A percentile compares a stretch with the other conserved stretches of the same genome.
These are phyloP conservation scores for Sebastes hopkinsi DNA, from an alignment of 2,797 vertebrate species.

Conservation along the genomic window DNA sequence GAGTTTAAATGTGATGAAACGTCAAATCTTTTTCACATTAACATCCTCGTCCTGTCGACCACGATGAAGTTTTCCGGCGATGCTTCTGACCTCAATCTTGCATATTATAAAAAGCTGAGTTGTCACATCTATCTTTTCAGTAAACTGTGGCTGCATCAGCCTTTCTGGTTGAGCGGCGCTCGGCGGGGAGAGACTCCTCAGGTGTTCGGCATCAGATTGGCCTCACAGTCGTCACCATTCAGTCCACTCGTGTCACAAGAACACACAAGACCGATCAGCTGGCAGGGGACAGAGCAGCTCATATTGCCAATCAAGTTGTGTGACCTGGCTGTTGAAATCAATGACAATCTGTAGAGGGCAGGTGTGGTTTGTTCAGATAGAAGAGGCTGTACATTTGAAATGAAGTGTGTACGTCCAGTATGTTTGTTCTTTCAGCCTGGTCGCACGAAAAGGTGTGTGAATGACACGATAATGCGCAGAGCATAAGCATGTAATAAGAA, in stretches of 20 bases:
- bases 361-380: conserved; percentile 34
- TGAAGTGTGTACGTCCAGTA: background rate
- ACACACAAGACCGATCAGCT: conserved; percentile 3
- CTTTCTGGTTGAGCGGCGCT: conserved; percentile 2
- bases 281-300: conserved; percentile 23
- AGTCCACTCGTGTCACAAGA: conserved; percentile 1
- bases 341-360: conserved; percentile 26
- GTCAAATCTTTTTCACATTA: conserved; percentile 27
- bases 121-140: conserved; percentile 27
- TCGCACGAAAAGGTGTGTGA: no score
- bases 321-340: conserved; percentile 50
- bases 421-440: no score
- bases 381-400: conserved; percentile 5
- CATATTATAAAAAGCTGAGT: conserved; percentile 24
- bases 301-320: conserved; percentile 43
- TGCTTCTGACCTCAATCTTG: conserved; percentile 11
- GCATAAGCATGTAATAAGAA: no score
- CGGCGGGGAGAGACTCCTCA: conserved; percentile 19
- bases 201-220: conserved; percentile 18
- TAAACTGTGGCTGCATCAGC: conserved; percentile 36
- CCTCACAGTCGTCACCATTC: background rate
- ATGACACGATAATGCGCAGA: no score
- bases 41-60: background rate
- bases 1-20: conserved; percentile 35
- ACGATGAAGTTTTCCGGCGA: background rate